Base-by-base conservation (phyloP, 2,888 invertebrate species). In the Idaea aversata region DNA sequence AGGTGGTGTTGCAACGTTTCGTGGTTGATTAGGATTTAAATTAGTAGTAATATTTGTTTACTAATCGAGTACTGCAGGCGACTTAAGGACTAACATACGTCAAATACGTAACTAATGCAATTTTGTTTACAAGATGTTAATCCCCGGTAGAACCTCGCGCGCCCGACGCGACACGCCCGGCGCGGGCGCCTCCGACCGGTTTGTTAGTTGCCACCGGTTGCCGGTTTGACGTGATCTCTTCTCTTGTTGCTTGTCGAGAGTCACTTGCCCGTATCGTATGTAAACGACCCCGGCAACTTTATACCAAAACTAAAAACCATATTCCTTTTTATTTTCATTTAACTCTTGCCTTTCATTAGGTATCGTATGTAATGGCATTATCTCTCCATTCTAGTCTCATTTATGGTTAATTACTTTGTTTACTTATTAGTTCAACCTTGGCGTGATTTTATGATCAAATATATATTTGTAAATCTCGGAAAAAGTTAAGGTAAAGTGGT, bases 101-200 rank as follows among this genome's bases (percentile, higher is more conserved):
- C 82, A 83, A 82, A 85, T 85, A 80, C 77, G 75, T 81, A 76
- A 75, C 82, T 85, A 87, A 87, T 86, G 87, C 88, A 85, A 89
- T 89, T 87, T 88, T 90, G 91, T 91, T 91, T 91, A 91, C 90
- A 90, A 87, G 85, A 86, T 85, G 91, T 87, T 91, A 88, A 89
- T 88, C 86, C 86, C 75, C 79, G 79, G 82, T 78, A 77, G 81
- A 77, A 77, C 86, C 86, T 80, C 79, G 80, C 83, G 77, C 59
- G 59, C 7, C 59, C 34, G 77, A 76, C 82, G 86, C 79, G 85
- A 84, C 85, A 78, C 86, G 84, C 75, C 77, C 86, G 92, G 91
- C 91, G 92, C 77, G 86, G 92, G 91, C 91, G 92, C 92, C 91
- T 79, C 75, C 88, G 88, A 92, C 92, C 92, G 92, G 92, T 93